Percentiles rank a stretch among this genome's conserved stretches.
Evolutionary conservation across 2,797 vertebrate genomes (phyloP).

Genomic region (Clarias fuscus): DNA sequence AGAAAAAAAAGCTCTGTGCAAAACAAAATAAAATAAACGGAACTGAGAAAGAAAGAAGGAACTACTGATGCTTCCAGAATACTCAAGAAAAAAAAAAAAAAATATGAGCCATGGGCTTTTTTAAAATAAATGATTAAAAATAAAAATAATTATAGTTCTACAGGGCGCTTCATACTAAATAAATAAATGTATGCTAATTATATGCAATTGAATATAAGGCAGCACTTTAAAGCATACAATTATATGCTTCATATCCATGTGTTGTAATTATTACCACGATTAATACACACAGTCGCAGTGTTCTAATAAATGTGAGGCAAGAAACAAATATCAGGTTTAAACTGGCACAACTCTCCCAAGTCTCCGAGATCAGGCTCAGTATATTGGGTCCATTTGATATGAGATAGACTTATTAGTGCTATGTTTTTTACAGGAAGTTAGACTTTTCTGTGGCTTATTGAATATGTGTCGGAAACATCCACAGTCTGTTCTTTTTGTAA

Average conservation of each 20-base stretch:
- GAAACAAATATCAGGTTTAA: conserved; percentile 40
- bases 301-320: conserved; percentile 36
- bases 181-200: conserved; percentile 11
- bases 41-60: conserved; percentile 14
- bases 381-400: conserved; percentile 12
- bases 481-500: conserved; percentile 14
- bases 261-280: conserved; percentile 16
- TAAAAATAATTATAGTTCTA: conserved; percentile 17
- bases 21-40: conserved; percentile 7
- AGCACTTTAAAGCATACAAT: conserved; percentile 35
- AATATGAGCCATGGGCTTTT: conserved; percentile 55
- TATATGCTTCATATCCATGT: conserved; percentile 5
- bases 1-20: neutral
- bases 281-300: conserved; percentile 15
- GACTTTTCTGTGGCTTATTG: conserved; percentile 15
- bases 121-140: conserved; percentile 33
- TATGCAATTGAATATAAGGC: conserved; percentile 20
- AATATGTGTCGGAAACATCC: conserved; percentile 26
- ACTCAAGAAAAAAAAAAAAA: conserved; percentile 28
- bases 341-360: conserved; percentile 18
- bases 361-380: conserved; percentile 1
- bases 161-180: neutral
- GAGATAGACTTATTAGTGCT: conserved; percentile 35
- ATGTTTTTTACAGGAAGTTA: conserved; percentile 8
- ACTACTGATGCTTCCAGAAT: neutral